Percentiles rank a stretch among this genome's conserved stretches.
phyloP scores from a whole-genome alignment of 2,113 vertebrate genomes.

The Melanerpes formicivorus region DNA sequence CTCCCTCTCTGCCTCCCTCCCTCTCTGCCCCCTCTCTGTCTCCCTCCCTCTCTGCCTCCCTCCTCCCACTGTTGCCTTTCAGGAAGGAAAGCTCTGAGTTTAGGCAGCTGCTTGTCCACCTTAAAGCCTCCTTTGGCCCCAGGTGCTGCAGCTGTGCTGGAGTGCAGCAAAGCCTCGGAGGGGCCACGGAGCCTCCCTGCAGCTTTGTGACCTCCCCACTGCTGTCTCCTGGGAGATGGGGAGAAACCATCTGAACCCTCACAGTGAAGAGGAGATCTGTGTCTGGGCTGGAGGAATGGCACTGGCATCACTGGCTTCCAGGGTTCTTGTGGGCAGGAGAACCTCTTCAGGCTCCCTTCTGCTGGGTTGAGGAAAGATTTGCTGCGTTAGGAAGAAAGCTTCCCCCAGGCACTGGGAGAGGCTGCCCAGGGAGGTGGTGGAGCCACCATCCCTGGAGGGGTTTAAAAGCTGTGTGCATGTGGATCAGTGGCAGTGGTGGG shows the following conservation, averaged over 20 bases:
- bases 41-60: not conserved
- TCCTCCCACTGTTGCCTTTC: not conserved
- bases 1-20: no score
- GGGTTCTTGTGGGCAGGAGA: not conserved
- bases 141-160: fast-evolving
- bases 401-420: no score
- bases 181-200: no score
- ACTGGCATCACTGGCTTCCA: not conserved
- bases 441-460: no score
- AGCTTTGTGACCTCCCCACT: not conserved
- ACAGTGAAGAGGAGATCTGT: not conserved
- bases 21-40: no score
- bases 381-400: no score
- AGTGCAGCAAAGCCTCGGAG: not conserved
- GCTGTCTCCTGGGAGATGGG: not conserved
- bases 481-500: no score
- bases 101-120: not conserved
- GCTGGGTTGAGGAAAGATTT: not conserved
- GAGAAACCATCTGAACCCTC: not conserved
- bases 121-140: not conserved
- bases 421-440: no score
- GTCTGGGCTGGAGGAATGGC: not conserved
- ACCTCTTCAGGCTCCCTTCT: not conserved
- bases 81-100: not conserved
- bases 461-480: no score